phyloP scores from a whole-genome alignment of 1,140 invertebrate species.

The Dinoponera quadriceps region DNA sequence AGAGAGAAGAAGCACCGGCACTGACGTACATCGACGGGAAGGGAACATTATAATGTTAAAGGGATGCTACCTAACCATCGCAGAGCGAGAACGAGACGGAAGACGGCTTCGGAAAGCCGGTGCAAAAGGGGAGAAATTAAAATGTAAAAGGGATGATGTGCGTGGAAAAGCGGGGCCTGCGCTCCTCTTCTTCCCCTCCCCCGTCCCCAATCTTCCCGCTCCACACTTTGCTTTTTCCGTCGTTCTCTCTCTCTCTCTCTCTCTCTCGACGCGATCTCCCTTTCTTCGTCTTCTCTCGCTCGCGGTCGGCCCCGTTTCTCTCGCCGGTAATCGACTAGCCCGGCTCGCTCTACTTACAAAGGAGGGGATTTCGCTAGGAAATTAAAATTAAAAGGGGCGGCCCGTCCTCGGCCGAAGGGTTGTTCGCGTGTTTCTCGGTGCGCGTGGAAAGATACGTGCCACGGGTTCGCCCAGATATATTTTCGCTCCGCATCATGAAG shows the following conservation, averaged over 20 bases:
- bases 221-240: constrained; percentile 7
- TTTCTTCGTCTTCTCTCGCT: constrained; percentile 48
- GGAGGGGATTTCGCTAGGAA: constrained; percentile 80
- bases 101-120: constrained; percentile 79
- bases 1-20: constrained; percentile 46
- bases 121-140: constrained; percentile 84
- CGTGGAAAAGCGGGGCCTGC: constrained; percentile 79
- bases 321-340: constrained; percentile 64
- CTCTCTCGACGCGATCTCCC: constrained; percentile 4
- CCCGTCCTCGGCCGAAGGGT: constrained; percentile 64
- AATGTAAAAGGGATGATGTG: constrained; percentile 85
- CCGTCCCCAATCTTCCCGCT: background rate
- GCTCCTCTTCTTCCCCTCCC: constrained; percentile 25
- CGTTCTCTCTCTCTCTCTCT: constrained; percentile 33
- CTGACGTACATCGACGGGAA: constrained; percentile 14
- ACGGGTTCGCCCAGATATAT: constrained; percentile 57
- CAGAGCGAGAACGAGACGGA: constrained; percentile 44
- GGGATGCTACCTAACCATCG: constrained; percentile 78
- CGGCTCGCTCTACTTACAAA: constrained; percentile 70
- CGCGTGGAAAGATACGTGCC: constrained; percentile 61
- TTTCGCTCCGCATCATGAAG: constrained; percentile 31
- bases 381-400: constrained; percentile 81
- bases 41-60: constrained; percentile 84
- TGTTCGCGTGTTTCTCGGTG: constrained; percentile 63
- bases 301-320: constrained; percentile 61